phyloP scores from a whole-genome alignment of 1,140 invertebrate genomes.

The Doryteuthis pealeii region DNA sequence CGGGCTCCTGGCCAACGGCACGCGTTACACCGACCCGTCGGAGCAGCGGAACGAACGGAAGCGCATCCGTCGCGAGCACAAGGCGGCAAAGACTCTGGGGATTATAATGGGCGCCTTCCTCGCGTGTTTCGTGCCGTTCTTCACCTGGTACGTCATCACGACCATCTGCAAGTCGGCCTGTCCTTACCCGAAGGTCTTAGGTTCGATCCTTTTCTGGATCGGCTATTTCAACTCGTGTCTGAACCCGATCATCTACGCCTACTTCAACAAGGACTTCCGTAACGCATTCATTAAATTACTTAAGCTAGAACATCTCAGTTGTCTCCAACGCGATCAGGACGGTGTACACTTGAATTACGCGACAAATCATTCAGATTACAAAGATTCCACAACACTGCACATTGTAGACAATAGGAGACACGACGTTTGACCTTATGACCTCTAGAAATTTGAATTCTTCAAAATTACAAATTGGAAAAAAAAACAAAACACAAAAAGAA shows the following conservation, averaged over 20 bases:
- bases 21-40: conserved; percentile 19
- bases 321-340: conserved; percentile 10
- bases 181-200: conserved; percentile 78
- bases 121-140: conserved; percentile 95
- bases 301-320: conserved; percentile 24
- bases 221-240: conserved; percentile 97
- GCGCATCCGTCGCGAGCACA: conserved; percentile 79
- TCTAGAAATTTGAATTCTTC: too few species aligned
- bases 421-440: neutral
- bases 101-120: conserved; percentile 96
- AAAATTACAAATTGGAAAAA: too few species aligned
- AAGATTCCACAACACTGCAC: conserved; percentile 4
- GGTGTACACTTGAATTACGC: neutral
- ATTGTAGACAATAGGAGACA: neutral
- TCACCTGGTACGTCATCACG: conserved; percentile 78
- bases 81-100: conserved; percentile 92
- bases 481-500: neutral
- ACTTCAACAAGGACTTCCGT: conserved; percentile 98
- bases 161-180: conserved; percentile 78
- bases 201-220: conserved; percentile 96
- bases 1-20: conserved; percentile 26
- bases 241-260: conserved; percentile 97
- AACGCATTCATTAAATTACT: conserved; percentile 88
- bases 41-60: conserved; percentile 43
- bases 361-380: conserved; percentile 11